A percentile compares a stretch with the other conserved stretches of the same genome.
These are phyloP conservation scores for Sepioteuthis lessoniana DNA, from an alignment of 2,888 invertebrate genomes.

Conservation along the genomic window DNA sequence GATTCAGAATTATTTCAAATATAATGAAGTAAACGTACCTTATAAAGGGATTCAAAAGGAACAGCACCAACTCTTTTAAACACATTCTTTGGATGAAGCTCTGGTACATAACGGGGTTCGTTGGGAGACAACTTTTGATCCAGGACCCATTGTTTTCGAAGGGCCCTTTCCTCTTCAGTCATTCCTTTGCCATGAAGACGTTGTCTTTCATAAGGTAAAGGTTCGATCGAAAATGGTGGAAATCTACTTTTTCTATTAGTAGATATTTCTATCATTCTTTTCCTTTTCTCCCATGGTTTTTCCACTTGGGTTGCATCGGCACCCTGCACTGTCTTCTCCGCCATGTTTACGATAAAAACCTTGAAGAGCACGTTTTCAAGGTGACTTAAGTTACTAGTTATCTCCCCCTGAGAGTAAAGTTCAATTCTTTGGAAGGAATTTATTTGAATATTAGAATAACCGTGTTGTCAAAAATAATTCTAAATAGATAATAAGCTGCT, in stretches of 20 bases:
- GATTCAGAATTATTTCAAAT: background rate
- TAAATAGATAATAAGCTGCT: no score
- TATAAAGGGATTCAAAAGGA: conserved; percentile 62
- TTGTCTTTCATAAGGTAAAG: conserved; percentile 65
- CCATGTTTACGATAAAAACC: conserved; percentile 51
- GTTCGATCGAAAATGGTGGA: conserved; percentile 72
- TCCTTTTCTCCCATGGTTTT: conserved; percentile 61
- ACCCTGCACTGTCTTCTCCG: conserved; percentile 47
- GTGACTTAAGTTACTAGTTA: background rate
- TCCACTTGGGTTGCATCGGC: conserved; percentile 56
- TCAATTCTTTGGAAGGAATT: no score
- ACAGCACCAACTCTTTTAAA: conserved; percentile 63
- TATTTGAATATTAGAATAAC: no score
- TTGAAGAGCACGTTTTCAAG: conserved; percentile 49
- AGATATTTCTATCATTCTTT: conserved; percentile 56
- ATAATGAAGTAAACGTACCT: background rate
- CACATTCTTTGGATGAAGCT: conserved; percentile 64
- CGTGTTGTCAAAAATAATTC: no score
- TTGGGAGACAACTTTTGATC: conserved; percentile 70
- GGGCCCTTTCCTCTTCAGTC: conserved; percentile 69
- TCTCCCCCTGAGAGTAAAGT: background rate
- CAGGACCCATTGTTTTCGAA: conserved; percentile 71
- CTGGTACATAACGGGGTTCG: conserved; percentile 68
- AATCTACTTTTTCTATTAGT: conserved; percentile 65
- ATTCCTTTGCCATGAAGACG: conserved; percentile 65